These are phyloP conservation scores for Lepisosteus oculatus DNA, from an alignment of 2,113 vertebrate genomes.

Conservation along the genomic window DNA sequence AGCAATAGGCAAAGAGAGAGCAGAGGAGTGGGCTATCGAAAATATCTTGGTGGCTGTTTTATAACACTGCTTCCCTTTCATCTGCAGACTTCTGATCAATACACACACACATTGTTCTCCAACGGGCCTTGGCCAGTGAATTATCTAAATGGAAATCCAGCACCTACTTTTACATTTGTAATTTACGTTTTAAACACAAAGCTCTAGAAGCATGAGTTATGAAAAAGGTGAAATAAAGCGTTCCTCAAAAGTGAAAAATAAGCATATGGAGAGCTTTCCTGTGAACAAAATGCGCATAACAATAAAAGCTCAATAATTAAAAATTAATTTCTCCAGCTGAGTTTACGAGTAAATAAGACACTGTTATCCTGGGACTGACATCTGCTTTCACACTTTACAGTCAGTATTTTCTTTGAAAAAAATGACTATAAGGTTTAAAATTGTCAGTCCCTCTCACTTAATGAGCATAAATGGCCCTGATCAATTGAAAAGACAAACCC, in stretches of 20 bases:
- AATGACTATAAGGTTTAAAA: constrained; percentile 11
- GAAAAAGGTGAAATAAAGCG: neutral
- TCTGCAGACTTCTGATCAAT: constrained; percentile 8
- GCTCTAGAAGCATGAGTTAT: no score
- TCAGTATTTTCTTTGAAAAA: neutral
- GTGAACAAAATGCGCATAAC: neutral
- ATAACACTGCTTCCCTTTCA: constrained; percentile 16
- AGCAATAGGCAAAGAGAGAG: constrained; percentile 43
- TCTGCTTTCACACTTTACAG: constrained; percentile 6
- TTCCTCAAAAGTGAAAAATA: neutral
- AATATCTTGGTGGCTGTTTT: constrained; percentile 11
- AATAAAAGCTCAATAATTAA: neutral
- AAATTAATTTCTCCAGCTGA: neutral
- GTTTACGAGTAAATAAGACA: constrained; percentile 6
- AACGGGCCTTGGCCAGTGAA: no score
- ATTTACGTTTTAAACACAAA: no score
- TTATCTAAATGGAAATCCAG: no score
- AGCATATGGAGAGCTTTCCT: neutral
- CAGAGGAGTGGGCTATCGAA: constrained; percentile 21
- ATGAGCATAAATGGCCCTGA: constrained; percentile 24
- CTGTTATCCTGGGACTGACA: neutral
- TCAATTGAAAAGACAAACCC: constrained; percentile 8
- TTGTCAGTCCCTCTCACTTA: constrained; percentile 18
- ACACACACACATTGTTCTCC: neutral
- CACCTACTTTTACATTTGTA: no score